These are phyloP conservation scores for Stichopus chloronotus DNA, from an alignment of 35 echinoderm and acorn worm species.

Conservation along the genomic window DNA sequence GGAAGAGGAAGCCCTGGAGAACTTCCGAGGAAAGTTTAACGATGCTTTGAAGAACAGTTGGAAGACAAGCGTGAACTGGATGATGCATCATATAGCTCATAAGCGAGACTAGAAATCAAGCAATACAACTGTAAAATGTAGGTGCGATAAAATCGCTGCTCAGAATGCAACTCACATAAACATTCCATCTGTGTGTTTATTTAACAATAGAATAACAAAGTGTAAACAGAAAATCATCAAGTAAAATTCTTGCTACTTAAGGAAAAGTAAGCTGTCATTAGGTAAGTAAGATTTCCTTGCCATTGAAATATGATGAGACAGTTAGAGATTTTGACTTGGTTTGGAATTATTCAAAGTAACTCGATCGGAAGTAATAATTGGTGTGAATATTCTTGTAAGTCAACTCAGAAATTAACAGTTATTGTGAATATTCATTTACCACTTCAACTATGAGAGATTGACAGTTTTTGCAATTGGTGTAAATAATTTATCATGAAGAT, in stretches of 20 bases:
- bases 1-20: conserved; percentile 83
- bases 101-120: background rate
- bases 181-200: background rate
- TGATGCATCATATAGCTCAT: conserved; percentile 80
- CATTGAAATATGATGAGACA: too few relatives aligned
- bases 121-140: background rate
- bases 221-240: background rate
- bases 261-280: too few relatives aligned
- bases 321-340: too few relatives aligned
- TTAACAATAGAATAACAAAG: background rate
- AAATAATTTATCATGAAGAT: too few relatives aligned
- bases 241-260: background rate
- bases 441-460: too few relatives aligned
- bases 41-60: conserved; percentile 95
- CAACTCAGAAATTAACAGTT: too few relatives aligned
- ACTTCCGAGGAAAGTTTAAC: conserved; percentile 91
- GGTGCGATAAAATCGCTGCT: background rate
- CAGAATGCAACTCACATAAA: background rate
- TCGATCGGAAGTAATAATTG: too few relatives aligned
- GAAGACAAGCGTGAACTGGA: conserved; percentile 96
- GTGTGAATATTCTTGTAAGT: too few relatives aligned
- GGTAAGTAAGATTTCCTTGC: too few relatives aligned
- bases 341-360: too few relatives aligned
- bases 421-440: too few relatives aligned
- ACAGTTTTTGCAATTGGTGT: too few relatives aligned